phyloP scores from a whole-genome alignment of 2,888 invertebrate genomes.

The Agrochola macilenta region DNA sequence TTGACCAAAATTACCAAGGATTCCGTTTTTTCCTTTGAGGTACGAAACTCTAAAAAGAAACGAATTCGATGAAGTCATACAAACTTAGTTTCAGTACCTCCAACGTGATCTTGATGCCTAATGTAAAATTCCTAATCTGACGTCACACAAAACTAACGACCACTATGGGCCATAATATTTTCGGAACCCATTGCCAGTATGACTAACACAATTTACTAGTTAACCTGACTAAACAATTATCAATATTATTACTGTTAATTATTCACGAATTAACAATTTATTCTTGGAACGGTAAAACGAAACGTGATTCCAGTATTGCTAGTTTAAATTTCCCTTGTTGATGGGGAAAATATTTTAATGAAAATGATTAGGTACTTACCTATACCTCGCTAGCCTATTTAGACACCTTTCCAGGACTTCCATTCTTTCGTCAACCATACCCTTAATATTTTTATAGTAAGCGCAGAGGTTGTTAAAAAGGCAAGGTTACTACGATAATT shows the following conservation, averaged over 20 bases:
- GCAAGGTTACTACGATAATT: background rate
- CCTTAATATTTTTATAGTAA: background rate
- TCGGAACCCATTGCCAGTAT: background rate
- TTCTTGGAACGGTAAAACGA: background rate
- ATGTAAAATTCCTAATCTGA: background rate
- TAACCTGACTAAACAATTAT: background rate
- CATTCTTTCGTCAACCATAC: background rate
- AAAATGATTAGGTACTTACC: background rate
- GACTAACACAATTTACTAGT: background rate
- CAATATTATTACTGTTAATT: background rate
- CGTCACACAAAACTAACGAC: background rate
- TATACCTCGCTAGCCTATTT: too few species aligned
- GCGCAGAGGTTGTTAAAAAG: background rate
- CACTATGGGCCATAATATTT: background rate
- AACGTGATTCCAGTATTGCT: conserved; percentile 12
- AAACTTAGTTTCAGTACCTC: too few species aligned
- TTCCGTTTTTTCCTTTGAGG: too few species aligned
- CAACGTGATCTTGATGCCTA: background rate
- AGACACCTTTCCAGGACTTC: background rate
- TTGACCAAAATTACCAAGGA: too few species aligned
- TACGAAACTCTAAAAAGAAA: too few species aligned
- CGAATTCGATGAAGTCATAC: too few species aligned
- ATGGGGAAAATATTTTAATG: background rate
- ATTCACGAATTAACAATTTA: background rate
- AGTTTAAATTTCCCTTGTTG: background rate